A percentile compares a stretch with the other conserved stretches of the same genome.
Evolutionary conservation across 2,888 invertebrate genomes (phyloP).

Genomic region (Lasioglossum oenotherae): DNA sequence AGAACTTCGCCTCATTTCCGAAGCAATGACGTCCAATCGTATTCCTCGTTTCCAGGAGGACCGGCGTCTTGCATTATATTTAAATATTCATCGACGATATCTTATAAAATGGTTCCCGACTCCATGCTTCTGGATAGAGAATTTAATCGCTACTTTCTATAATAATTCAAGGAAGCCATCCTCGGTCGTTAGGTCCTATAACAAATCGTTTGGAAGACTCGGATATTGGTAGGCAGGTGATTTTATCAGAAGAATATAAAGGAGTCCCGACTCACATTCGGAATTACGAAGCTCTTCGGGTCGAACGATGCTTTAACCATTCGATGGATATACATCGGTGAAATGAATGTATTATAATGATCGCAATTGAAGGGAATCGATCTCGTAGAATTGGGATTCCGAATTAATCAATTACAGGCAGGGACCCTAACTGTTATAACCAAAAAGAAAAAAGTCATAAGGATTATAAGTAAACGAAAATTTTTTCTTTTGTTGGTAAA

Average conservation of each 20-base stretch:
- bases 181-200: slow-evolving; percentile 26
- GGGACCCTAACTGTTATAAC: too few relatives aligned
- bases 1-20: slow-evolving; percentile 52
- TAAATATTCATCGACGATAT: slow-evolving; percentile 76
- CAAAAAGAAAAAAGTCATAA: too few relatives aligned
- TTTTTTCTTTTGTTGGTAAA: too few relatives aligned
- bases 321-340: not conserved
- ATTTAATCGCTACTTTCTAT: slow-evolving; percentile 79
- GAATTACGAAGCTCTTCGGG: slow-evolving; percentile 45
- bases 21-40: slow-evolving; percentile 52
- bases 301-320: not conserved
- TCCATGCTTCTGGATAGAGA: slow-evolving; percentile 68
- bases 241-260: slow-evolving; percentile 56
- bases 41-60: slow-evolving; percentile 27
- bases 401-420: too few relatives aligned
- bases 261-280: slow-evolving; percentile 38
- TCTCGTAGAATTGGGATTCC: not conserved
- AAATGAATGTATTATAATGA: not conserved
- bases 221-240: slow-evolving; percentile 64
- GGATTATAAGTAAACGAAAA: too few relatives aligned
- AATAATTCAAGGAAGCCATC: slow-evolving; percentile 74
- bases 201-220: slow-evolving; percentile 48
- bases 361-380: not conserved
- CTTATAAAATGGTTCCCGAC: slow-evolving; percentile 66
- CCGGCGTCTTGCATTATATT: slow-evolving; percentile 55